Conservation (phyloP, 2,797 vertebrate genomes). For the Malurus leucopterus region DNA sequence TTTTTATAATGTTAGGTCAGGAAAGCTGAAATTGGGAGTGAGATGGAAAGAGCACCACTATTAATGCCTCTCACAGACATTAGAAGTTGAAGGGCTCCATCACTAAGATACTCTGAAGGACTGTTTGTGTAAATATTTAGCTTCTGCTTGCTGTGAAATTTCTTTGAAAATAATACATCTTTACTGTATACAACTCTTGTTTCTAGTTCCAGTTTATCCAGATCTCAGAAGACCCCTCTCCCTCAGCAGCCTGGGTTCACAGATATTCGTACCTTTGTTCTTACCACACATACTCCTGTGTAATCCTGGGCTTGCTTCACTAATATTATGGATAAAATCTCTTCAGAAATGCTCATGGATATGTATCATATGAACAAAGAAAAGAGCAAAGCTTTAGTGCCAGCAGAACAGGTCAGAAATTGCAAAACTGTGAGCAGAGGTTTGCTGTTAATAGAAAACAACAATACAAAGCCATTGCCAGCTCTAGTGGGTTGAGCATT, state of each 20-base stretch:
- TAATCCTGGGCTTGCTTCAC: background rate
- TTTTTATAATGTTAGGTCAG: background rate
- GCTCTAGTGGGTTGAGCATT: background rate
- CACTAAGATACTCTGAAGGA: background rate
- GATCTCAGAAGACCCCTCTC: background rate
- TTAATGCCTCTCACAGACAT: background rate
- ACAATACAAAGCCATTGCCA: background rate
- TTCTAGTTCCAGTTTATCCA: background rate
- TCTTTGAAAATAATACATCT: background rate
- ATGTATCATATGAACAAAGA: background rate
- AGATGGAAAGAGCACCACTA: background rate
- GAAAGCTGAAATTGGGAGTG: background rate
- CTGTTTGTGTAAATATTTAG: background rate
- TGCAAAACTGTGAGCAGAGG: background rate
- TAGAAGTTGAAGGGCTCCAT: background rate
- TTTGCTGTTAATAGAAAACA: background rate
- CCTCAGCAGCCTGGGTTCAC: background rate
- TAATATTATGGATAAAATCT: background rate
- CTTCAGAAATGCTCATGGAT: background rate
- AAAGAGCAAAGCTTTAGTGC: background rate
- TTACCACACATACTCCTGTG: background rate
- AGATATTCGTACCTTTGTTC: background rate
- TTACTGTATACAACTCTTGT: background rate
- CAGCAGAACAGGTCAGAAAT: background rate
- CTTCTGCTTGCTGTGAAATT: background rate